phyloP scores from a whole-genome alignment of 2,797 vertebrate species.

The Acanthiza pusilla region DNA sequence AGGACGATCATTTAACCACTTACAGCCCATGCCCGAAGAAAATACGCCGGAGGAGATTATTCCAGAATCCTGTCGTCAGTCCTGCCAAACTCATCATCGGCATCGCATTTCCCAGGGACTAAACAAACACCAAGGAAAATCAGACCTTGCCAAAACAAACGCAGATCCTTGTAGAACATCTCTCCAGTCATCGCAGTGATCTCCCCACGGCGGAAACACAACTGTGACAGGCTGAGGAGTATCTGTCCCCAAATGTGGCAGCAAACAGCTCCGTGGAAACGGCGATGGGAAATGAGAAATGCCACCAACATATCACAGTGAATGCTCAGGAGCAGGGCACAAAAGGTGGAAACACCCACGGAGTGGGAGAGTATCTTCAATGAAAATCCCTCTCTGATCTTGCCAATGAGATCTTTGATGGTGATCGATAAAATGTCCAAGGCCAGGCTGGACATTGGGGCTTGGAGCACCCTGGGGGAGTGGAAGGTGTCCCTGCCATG shows the following conservation, averaged over 20 bases:
- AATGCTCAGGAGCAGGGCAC: neutral
- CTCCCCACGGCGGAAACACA: neutral
- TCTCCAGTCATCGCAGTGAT: neutral
- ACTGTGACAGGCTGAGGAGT: neutral
- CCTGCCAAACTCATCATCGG: neutral
- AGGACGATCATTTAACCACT: neutral
- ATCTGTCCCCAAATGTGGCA: neutral
- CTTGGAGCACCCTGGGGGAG: neutral
- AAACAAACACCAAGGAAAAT: neutral
- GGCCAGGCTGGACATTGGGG: neutral
- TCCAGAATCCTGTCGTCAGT: neutral
- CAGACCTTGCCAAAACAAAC: neutral
- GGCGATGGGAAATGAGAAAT: neutral
- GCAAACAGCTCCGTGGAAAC: neutral
- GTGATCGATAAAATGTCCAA: accelerated
- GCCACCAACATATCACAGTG: neutral
- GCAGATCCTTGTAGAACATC: neutral
- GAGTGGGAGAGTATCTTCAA: neutral
- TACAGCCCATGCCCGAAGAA: neutral
- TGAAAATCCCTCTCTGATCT: neutral
- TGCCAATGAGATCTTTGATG: accelerated
- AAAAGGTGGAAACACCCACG: neutral
- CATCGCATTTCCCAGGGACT: neutral
- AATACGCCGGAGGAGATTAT: accelerated
- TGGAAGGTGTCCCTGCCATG: neutral